A percentile compares a stretch with the other conserved stretches of the same genome.
Evolutionary conservation across 2,113 vertebrate genomes (phyloP).

Genomic region (Condylura cristata): DNA sequence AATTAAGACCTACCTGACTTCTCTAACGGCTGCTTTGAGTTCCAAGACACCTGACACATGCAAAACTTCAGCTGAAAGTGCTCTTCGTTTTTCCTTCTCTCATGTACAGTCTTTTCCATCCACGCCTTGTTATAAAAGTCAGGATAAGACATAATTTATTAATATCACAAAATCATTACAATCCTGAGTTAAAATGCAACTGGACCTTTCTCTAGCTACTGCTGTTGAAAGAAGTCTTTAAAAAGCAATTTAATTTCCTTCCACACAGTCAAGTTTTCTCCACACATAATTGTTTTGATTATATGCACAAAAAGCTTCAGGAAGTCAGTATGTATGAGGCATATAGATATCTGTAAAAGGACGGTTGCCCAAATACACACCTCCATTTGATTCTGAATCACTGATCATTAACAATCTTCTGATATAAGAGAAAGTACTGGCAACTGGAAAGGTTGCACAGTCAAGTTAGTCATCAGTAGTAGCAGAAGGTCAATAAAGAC

Average conservation of each 20-base stretch:
- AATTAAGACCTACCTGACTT: conserved; percentile 77
- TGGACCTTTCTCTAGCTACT: conserved; percentile 83
- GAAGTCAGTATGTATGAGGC: conserved; percentile 74
- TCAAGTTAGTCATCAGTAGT: neutral
- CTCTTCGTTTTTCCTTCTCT: conserved; percentile 58
- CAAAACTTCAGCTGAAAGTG: conserved; percentile 50
- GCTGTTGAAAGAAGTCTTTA: conserved; percentile 84
- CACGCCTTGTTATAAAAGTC: conserved; percentile 82
- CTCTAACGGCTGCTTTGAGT: conserved; percentile 54
- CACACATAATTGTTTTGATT: conserved; percentile 87
- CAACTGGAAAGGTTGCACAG: neutral
- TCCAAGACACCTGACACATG: conserved; percentile 17
- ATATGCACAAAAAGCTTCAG: conserved; percentile 78
- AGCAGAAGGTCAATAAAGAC: conserved; percentile 8
- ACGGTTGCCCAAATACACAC: conserved; percentile 17
- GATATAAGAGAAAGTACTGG: neutral
- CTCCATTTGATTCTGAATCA: conserved; percentile 18
- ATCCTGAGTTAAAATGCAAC: conserved; percentile 81
- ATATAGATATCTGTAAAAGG: conserved; percentile 70
- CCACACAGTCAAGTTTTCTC: conserved; percentile 86
- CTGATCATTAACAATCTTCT: conserved; percentile 23
- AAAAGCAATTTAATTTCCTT: conserved; percentile 87
- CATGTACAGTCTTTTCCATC: conserved; percentile 70
- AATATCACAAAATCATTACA: conserved; percentile 81
- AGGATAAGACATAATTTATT: conserved; percentile 84